Evolutionary conservation across 2,797 vertebrate genomes (phyloP).

Genomic region (Botia almorhae): DNA sequence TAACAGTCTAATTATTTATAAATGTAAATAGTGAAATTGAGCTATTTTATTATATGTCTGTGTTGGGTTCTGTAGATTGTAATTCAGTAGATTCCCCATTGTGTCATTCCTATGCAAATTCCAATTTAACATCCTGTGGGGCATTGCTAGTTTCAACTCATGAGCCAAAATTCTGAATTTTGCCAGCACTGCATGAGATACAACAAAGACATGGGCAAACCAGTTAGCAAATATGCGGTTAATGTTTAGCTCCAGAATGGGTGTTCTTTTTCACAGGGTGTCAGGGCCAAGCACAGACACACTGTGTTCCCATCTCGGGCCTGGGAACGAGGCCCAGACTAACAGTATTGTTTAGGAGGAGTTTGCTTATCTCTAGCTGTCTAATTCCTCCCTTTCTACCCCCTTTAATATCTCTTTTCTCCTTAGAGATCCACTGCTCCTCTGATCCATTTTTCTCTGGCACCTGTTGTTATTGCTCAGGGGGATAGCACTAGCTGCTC

Average conservation of each 20-base stretch:
- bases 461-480: conserved; percentile 33
- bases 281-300: conserved; percentile 45
- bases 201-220: conserved; percentile 16
- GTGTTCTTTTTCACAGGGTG: conserved; percentile 56
- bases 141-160: too few relatives aligned
- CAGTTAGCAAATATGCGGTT: conserved; percentile 48
- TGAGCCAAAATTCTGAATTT: too few relatives aligned
- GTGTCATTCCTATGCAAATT: too few relatives aligned
- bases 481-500: conserved; percentile 5
- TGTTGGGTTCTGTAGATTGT: too few relatives aligned
- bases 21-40: too few relatives aligned
- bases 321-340: conserved; percentile 29
- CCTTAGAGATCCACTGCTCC: conserved; percentile 46
- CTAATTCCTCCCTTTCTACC: conserved; percentile 20
- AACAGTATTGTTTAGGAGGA: conserved; percentile 35
- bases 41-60: too few relatives aligned
- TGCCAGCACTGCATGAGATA: not conserved
- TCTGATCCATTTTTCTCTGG: conserved; percentile 4
- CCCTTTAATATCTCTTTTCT: conserved; percentile 58
- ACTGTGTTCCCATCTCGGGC: conserved; percentile 47
- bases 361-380: conserved; percentile 37
- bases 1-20: too few relatives aligned
- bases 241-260: conserved; percentile 39
- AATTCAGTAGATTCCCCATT: too few relatives aligned
- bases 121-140: too few relatives aligned